Evolutionary conservation across 2,113 vertebrate genomes (phyloP), one percentile per base, ranked within the genome.

Genomic region (Hemicordylus capensis): DNA sequence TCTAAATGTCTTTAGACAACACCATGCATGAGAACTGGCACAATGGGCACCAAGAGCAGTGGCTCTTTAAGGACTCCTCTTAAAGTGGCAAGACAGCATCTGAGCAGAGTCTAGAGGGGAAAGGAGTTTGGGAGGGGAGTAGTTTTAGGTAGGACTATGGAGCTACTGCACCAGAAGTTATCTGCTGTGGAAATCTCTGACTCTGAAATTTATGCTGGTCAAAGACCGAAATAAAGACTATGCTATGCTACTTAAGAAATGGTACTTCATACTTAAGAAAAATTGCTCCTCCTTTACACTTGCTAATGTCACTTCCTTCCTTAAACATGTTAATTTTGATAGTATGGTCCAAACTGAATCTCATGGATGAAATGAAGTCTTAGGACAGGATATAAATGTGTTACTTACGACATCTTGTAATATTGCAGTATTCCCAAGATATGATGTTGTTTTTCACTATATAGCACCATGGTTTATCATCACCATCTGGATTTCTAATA

Each of bases 401-500:
- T 86, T 87, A 94, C 95, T 63, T 93, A 96, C 96, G 88, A 48
- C 98, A 99, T 59, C 88, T 37, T 2, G 89, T 90, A 89, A 99
- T 51, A 31, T 91, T 89, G 89, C 98, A 99, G 88, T 98, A 97
- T 6, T 97, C 98, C 98, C 98, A 99, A 87, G 98, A 98, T 81
- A 99, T 95, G 26, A 89, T 92, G 26, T 91, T 90, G 54, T 97
- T 93, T 89, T 94, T 96, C 90, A 97, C 89, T 37, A 96, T 96
- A 89, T 98, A 99, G 92, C 98, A 99, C 98, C 98, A 99, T 0
- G 98, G 98, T 85, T 84, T 95, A 81, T 96, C 95, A 85, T 99
- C 98, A 12, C 93, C 85, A 85, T 99, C 98, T 6, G 98, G 98
- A 93, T 98, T 99, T 94, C 98, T 99, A 94, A 54, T 76, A 22